These are phyloP conservation scores for Enteromius unitaeniatus DNA, from an alignment of 2,797 vertebrate species.

Conservation along the genomic window DNA sequence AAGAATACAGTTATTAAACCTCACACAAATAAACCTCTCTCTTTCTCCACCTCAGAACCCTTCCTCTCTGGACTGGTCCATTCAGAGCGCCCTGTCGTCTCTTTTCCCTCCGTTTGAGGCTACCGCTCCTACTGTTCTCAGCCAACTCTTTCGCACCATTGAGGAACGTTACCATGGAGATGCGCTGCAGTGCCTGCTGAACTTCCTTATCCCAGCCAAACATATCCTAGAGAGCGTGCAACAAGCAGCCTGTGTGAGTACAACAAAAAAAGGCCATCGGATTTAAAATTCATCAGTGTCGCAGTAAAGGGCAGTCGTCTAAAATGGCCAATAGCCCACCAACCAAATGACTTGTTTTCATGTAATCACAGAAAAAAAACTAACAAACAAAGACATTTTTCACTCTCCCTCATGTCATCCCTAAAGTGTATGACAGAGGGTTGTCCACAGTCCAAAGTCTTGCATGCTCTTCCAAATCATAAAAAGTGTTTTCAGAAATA, in stretches of 20 bases:
- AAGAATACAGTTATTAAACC: neutral
- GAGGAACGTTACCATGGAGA: slow-evolving; percentile 90
- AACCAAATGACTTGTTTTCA: neutral
- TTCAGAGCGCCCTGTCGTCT: slow-evolving; percentile 87
- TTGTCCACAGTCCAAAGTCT: neutral
- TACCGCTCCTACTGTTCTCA: slow-evolving; percentile 88
- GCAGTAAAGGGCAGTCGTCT: neutral
- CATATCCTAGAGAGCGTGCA: slow-evolving; percentile 91
- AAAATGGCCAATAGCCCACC: neutral
- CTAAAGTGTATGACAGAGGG: neutral
- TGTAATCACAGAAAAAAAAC: neutral
- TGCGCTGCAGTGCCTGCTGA: slow-evolving; percentile 88
- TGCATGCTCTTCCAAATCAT: neutral
- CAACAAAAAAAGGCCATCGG: neutral
- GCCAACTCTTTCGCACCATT: slow-evolving; percentile 92
- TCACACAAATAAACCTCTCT: neutral
- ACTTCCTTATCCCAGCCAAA: slow-evolving; percentile 94
- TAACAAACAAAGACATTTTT: neutral
- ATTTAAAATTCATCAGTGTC: neutral
- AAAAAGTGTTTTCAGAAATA: neutral
- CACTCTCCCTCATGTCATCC: neutral
- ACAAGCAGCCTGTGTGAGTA: slow-evolving; percentile 92
- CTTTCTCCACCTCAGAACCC: slow-evolving; percentile 77
- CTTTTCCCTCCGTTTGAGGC: slow-evolving; percentile 92
- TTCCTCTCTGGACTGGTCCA: slow-evolving; percentile 86